Evolutionary conservation across 2,113 vertebrate species (phyloP), one percentile per base, ranked within the genome.

Genomic region (Cyprinodon brontotheroides): DNA sequence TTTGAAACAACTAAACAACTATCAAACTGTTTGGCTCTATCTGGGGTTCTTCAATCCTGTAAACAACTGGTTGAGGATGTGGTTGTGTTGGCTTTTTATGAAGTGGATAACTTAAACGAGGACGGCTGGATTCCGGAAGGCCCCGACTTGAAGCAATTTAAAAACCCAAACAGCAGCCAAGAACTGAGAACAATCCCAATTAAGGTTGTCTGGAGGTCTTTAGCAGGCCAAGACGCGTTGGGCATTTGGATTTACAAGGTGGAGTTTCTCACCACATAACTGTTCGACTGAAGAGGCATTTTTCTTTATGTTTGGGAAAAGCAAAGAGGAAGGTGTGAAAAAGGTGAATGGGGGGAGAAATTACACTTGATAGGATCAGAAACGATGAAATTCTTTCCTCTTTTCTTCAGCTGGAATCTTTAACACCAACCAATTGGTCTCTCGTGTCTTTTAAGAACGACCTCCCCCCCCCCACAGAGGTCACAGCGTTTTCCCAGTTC

Each of bases 141-240:
- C 64, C 29, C 29, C 50, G 74, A 77, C 70, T 84, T 83, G 11
- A 66, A 84, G 77, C 75, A 82, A 79, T 86, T 89, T 75, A 60
- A 67, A 86, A 78, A 76, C 64, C n/a, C 45, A 83, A 85, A 88
- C 37, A 9, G 45, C 53, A 77, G 79, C 75, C 29, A 61, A 45
- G 63, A 81, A 73, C 76, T 70, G 70, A 43, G 7, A 89, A 85
- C 78, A 77, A 87, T 84, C 83, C 82, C 86, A 92, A 84, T 87
- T 91, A 88, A 77, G 80, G 72, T 78, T 76, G 82, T 86, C 86
- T 90, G 85, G 83, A 82, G 89, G 86, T 87, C 80, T 80, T 87
- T 89, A 89, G 85, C 78, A 78, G 29, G 50, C 65, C 74, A 69
- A 72, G 87, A 78, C 78, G 89, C 68, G 82, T 86, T 66, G 65